phyloP scores from a whole-genome alignment of 2,888 invertebrate species.

The Xestia c-nigrum region DNA sequence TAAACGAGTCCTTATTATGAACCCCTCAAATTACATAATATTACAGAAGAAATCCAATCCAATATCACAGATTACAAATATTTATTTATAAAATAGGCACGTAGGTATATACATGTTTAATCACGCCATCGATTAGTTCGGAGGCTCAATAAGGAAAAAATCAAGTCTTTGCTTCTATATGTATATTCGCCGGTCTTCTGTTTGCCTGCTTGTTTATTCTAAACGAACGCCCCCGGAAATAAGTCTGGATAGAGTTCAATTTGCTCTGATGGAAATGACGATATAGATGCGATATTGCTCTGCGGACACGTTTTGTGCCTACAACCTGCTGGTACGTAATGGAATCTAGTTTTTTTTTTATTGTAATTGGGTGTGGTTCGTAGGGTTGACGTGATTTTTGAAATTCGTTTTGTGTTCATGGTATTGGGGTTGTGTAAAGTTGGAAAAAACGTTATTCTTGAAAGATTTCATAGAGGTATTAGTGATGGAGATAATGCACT shows the following conservation, averaged over 20 bases:
- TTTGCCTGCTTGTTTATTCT: slow-evolving; percentile 85
- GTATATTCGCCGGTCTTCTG: slow-evolving; percentile 69
- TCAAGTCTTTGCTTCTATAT: slow-evolving; percentile 72
- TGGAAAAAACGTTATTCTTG: not conserved
- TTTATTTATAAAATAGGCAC: slow-evolving; percentile 67
- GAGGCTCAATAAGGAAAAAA: slow-evolving; percentile 82
- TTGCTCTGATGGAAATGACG: slow-evolving; percentile 50
- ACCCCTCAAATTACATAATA: not conserved
- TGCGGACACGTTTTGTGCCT: slow-evolving; percentile 43
- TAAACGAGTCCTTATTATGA: not conserved
- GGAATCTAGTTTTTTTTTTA: slow-evolving; percentile 13
- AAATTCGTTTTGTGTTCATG: not conserved
- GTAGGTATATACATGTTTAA: slow-evolving; percentile 73
- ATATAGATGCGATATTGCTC: slow-evolving; percentile 48
- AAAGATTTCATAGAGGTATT: not conserved
- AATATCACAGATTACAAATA: slow-evolving; percentile 53
- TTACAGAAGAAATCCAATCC: not conserved
- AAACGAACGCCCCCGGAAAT: slow-evolving; percentile 83
- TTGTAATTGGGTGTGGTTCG: not conserved
- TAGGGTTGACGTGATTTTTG: not conserved
- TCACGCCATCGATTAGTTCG: slow-evolving; percentile 80
- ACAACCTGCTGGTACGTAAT: slow-evolving; percentile 18
- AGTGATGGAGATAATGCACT: not conserved
- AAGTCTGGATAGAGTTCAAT: slow-evolving; percentile 81
- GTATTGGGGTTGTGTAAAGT: not conserved